Base-by-base conservation (phyloP, 1,140 invertebrate genomes). In the Tyrophagus putrescentiae region DNA sequence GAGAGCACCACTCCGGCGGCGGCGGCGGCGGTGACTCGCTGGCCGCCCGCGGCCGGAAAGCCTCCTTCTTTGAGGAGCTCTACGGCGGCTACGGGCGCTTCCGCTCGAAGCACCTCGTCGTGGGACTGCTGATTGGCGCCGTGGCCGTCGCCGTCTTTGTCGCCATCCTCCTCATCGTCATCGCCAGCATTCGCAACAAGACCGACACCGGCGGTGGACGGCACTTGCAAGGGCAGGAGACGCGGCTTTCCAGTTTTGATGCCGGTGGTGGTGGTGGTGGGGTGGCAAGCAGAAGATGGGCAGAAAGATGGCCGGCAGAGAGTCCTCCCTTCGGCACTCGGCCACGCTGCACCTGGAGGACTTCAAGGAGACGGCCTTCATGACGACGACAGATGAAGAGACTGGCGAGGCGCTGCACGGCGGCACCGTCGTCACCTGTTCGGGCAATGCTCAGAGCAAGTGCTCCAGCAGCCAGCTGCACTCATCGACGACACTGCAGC, bases 11-110 rank as follows among this genome's bases (percentile, higher is more conserved):
- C 18, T 9, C 9, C 6, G 28, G 18, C 7, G 21, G 7, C 7
- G 7, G 21, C 28, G 45, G 45, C 45, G 7, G 21, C 45, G 21
- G 21, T 50, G 28, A 50, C 45, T 18, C 18, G 11, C 21, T 50
- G 21, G n/a, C 13, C n/a, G n/a, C 13, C 36, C 13, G 13, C n/a
- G 36, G 13, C 36, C 13, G 36, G 13, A 39, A 39, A 13, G 13
- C 13, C n/a, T 13, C 36, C 36, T 42, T 57, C n/a, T 57, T 57
- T 21, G 56, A 57, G 3, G 56, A 42, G 29, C 31, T 39, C 23
- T 57, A 31, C 13, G 52, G 52, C 25, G 52, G 33, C 18, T 57
- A 39, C 28, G 32, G 32, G 1, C 56, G 36, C 2, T 57, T 57
- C 9, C 33, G 36, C 25, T 16, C 9, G 4, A 57, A 57, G 44